Evolutionary conservation across 2,797 vertebrate genomes (phyloP).

Genomic region (Propithecus perrieri): DNA sequence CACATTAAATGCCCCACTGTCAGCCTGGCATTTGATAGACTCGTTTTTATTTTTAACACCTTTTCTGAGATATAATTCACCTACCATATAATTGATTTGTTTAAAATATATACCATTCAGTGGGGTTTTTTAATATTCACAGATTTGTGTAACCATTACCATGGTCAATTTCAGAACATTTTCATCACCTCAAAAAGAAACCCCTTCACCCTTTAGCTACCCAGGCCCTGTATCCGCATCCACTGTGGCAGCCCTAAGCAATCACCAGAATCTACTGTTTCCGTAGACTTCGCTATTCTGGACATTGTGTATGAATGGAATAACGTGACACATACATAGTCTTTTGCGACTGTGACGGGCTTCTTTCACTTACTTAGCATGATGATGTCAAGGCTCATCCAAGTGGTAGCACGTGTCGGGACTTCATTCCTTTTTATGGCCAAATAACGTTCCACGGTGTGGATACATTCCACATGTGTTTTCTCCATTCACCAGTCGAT

Average conservation of each 20-base stretch:
- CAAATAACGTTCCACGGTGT: too few relatives aligned
- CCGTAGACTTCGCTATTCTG: not conserved
- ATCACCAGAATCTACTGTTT: not conserved
- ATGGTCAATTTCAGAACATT: not conserved
- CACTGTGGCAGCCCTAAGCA: too few relatives aligned
- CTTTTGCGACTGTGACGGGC: not conserved
- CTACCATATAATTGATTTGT: not conserved
- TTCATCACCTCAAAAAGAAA: not conserved
- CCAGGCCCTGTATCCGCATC: not conserved
- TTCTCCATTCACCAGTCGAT: not conserved
- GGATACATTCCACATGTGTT: not conserved
- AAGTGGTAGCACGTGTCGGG: fast-evolving
- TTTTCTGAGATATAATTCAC: not conserved
- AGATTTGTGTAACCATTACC: not conserved
- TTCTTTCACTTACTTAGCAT: not conserved
- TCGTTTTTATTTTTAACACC: not conserved
- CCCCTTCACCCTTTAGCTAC: not conserved
- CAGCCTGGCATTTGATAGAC: not conserved
- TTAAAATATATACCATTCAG: not conserved
- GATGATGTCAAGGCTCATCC: not conserved
- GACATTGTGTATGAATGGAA: not conserved
- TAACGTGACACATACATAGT: fast-evolving
- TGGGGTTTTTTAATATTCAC: not conserved
- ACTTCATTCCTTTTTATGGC: not conserved
- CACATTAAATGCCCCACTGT: not conserved